A percentile compares a stretch with the other conserved stretches of the same genome.
Conservation (phyloP, 2,113 vertebrate genomes). For the Pachyramphus minor region DNA sequence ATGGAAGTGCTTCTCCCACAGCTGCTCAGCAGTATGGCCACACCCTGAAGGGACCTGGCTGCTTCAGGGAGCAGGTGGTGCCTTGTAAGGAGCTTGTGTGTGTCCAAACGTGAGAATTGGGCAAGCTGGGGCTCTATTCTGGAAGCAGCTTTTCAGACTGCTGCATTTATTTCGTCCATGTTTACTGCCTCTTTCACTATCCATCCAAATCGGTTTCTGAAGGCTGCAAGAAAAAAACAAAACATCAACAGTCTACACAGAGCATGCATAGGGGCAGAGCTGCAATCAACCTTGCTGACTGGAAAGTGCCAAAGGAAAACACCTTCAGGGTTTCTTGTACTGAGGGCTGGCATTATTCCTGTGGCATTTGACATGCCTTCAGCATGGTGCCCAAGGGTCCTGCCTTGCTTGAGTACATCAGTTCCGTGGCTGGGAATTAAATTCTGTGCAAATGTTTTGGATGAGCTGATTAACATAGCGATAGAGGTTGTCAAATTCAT, state of each 20-base stretch:
- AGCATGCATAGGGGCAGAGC: constrained; percentile 5
- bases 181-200: background rate
- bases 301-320: background rate
- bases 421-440: constrained; percentile 95
- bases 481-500: constrained; percentile 95
- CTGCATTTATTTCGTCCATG: background rate
- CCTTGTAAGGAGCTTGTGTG: background rate
- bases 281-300: constrained; percentile 8
- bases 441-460: constrained; percentile 95
- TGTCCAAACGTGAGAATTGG: background rate
- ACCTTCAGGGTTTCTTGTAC: background rate
- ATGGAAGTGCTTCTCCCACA: background rate
- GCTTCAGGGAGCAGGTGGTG: background rate
- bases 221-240: background rate
- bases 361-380: background rate
- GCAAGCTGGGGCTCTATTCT: background rate
- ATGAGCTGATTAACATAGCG: constrained; percentile 86
- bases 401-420: constrained; percentile 61
- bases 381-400: background rate
- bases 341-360: background rate
- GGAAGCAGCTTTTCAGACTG: background rate
- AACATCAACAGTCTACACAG: background rate
- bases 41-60: background rate
- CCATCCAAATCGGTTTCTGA: constrained; percentile 10
- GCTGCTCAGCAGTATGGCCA: background rate